These are phyloP conservation scores for Ganaspis sp. DNA, from an alignment of 1,140 invertebrate genomes.

Conservation along the genomic window DNA sequence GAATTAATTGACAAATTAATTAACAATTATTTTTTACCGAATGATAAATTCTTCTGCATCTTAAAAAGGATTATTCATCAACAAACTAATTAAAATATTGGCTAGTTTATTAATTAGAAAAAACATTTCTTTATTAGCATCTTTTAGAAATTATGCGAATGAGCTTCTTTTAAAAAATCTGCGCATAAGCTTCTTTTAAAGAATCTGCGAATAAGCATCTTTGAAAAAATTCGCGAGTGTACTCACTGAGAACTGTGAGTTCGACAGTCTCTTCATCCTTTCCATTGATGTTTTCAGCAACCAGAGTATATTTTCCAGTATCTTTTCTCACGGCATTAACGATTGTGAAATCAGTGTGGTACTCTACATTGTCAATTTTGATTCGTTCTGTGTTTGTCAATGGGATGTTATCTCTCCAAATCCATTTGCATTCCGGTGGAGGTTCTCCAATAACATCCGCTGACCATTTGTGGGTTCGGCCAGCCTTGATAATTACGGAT, in stretches of 20 bases:
- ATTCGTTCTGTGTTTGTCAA: slow-evolving; percentile 89
- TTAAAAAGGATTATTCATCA: too few species aligned
- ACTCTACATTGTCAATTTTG: slow-evolving; percentile 92
- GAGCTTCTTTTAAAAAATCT: too few species aligned
- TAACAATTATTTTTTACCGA: too few species aligned
- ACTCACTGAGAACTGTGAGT: slow-evolving; percentile 90
- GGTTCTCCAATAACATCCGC: slow-evolving; percentile 95
- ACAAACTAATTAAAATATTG: too few species aligned
- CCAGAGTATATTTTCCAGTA: slow-evolving; percentile 93
- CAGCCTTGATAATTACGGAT: slow-evolving; percentile 89
- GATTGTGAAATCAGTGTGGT: slow-evolving; percentile 93
- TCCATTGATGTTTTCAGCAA: slow-evolving; percentile 92
- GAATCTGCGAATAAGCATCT: too few species aligned
- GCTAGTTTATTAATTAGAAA: too few species aligned
- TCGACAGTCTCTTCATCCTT: slow-evolving; percentile 93
- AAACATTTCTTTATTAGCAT: too few species aligned
- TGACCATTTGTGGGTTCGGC: slow-evolving; percentile 93
- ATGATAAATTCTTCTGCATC: too few species aligned
- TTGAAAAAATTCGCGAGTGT: too few species aligned
- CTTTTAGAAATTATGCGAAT: too few species aligned
- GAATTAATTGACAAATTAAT: too few species aligned
- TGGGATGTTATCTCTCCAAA: slow-evolving; percentile 89
- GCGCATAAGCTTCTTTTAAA: too few species aligned
- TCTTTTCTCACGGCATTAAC: slow-evolving; percentile 89
- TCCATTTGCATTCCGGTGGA: slow-evolving; percentile 89